phyloP scores from a whole-genome alignment of 2,888 invertebrate genomes.

The Mongoloraphidia duomilia region DNA sequence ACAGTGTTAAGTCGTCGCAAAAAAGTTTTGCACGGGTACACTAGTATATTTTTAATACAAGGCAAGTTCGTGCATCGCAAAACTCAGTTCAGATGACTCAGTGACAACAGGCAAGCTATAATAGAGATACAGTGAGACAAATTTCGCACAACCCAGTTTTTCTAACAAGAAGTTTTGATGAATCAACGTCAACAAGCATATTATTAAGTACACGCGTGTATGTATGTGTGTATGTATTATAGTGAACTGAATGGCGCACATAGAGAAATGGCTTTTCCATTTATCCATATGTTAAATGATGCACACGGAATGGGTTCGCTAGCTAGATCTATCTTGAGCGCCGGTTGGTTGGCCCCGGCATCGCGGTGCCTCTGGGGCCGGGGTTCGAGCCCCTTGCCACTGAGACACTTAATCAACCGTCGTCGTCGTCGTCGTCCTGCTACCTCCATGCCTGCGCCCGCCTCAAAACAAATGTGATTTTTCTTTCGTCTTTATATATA shows the following conservation, averaged over 20 bases:
- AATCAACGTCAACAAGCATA: too few relatives aligned
- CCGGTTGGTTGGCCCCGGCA: constrained; percentile 2
- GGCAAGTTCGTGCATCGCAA: too few relatives aligned
- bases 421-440: constrained; percentile 9
- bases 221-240: too few relatives aligned
- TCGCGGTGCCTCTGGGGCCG: constrained; percentile 8
- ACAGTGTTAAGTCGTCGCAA: too few relatives aligned
- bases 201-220: too few relatives aligned
- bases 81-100: too few relatives aligned
- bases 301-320: constrained; percentile 23
- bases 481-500: constrained; percentile 23
- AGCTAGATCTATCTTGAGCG: constrained; percentile 20
- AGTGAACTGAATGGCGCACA: background rate
- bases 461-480: constrained; percentile 30
- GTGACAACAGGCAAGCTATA: too few relatives aligned
- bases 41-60: too few relatives aligned
- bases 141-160: too few relatives aligned
- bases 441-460: constrained; percentile 18
- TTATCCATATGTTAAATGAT: constrained; percentile 25
- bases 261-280: constrained; percentile 15
- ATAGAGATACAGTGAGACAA: too few relatives aligned
- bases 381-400: constrained; percentile 24
- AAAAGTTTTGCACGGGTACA: too few relatives aligned
- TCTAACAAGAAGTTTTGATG: too few relatives aligned
- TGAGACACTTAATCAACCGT: constrained; percentile 26